A percentile compares a stretch with the other conserved stretches of the same genome.
Conservation (phyloP, 2,888 invertebrate species). For the Drosophila neotestacea region DNA sequence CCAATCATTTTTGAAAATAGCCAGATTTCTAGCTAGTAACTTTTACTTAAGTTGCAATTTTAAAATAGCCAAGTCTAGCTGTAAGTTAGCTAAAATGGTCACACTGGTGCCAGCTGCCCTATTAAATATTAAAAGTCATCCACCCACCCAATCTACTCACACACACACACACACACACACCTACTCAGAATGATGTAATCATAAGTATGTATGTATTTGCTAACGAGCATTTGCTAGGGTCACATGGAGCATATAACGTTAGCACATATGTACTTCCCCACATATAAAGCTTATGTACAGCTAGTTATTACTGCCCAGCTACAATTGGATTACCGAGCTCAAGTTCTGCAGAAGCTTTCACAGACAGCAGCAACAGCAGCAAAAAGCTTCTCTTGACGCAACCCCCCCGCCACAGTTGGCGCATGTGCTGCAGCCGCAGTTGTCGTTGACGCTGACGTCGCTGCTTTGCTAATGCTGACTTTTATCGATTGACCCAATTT, state of each 20-base stretch:
- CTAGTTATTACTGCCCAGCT: slow-evolving; percentile 59
- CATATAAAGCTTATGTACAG: slow-evolving; percentile 35
- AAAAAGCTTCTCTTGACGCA: slow-evolving; percentile 18
- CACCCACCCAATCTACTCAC: slow-evolving; percentile 18
- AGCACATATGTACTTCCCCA: slow-evolving; percentile 18
- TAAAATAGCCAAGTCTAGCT: too few species aligned
- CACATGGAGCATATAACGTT: slow-evolving; percentile 28
- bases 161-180: slow-evolving; percentile 2
- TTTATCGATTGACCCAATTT: slow-evolving; percentile 78
- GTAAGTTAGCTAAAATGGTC: too few species aligned
- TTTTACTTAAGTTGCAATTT: too few species aligned
- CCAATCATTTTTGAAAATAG: too few species aligned
- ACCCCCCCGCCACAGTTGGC: slow-evolving; percentile 49
- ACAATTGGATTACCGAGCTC: slow-evolving; percentile 63
- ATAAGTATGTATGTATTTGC: slow-evolving; percentile 19
- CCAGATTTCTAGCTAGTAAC: too few species aligned
- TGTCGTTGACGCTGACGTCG: slow-evolving; percentile 1
- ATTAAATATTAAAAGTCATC: slow-evolving; percentile 72
- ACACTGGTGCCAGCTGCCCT: slow-evolving; percentile 60
- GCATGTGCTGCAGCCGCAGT: slow-evolving; percentile 60
- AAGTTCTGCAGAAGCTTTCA: slow-evolving; percentile 33
- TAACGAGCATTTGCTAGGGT: slow-evolving; percentile 31
- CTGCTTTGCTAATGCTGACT: slow-evolving; percentile 42
- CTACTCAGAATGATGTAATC: slow-evolving; percentile 62
- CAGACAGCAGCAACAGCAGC: slow-evolving; percentile 57